Evolutionary conservation across 2,888 invertebrate genomes (phyloP), one percentile per base, ranked within the genome.

Genomic region (Eilema caniola): DNA sequence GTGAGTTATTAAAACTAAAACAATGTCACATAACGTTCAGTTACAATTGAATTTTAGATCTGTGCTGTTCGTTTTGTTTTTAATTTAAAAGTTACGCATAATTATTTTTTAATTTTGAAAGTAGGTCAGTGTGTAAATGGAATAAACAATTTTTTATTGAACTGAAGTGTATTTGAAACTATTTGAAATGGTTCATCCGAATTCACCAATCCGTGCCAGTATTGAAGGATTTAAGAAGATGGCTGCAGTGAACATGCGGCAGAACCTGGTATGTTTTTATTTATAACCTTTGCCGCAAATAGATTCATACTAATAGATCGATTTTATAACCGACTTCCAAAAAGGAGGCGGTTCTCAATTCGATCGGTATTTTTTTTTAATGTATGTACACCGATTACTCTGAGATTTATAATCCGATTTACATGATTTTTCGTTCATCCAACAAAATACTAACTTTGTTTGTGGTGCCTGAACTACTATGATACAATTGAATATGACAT

Each of bases 201-300:
- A 83, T 47, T 84, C 85, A 0, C 79, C 87, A 0, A 77, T 92
- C 0, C 81, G 89, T 0, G 83, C 85, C 0, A 92, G 92, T 62
- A 62, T 92, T 1, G 87, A 90, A 24, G 86, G 86, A 4, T 81
- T 92, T 3, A 91, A 88, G 57, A 88, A 84, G 65, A 88, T 92
- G 41, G 89, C 89, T 11, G 85, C 88, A 0, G 69, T 68, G 14
- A 78, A 74, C 31, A 73, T 82, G 16, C 83, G 77, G 24, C 80
- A 24, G 41, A 16, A 62, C 63, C 74, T 80, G 75, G 84, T 85
- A 77, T 37, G 63, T 77, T 23, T 53, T 31, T 10, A 3, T 41
- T 41, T 41, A 3, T 16, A n/a, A n/a, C 53, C 10, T n/a, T 16
- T 53, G 8, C 8, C 20, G 10, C 7, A 53, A 53, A 53, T n/a